Percentiles rank a stretch among this genome's conserved stretches.
These are phyloP conservation scores for Mizuhopecten yessoensis DNA, from an alignment of 1,140 invertebrate species.

Conservation along the genomic window DNA sequence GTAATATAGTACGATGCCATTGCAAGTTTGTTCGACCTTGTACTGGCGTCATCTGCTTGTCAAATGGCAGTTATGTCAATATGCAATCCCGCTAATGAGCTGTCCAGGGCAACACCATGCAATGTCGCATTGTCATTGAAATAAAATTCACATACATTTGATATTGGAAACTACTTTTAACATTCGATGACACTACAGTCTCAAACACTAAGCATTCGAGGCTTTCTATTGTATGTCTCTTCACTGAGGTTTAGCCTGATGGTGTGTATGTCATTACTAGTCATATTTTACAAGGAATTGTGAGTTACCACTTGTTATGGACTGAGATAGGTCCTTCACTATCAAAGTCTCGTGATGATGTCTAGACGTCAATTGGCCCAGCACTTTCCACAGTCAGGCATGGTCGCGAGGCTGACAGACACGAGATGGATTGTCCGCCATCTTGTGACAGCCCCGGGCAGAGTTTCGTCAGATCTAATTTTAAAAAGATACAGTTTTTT, in stretches of 20 bases:
- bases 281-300: background rate
- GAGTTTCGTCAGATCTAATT: slow-evolving; percentile 12
- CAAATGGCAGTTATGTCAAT: background rate
- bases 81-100: background rate
- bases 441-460: slow-evolving; percentile 21
- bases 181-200: background rate
- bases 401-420: slow-evolving; percentile 1
- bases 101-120: background rate
- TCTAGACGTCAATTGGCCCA: slow-evolving; percentile 4
- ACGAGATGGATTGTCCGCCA: slow-evolving; percentile 29
- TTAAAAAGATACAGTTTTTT: background rate
- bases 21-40: background rate
- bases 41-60: background rate
- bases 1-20: background rate
- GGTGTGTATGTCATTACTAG: background rate
- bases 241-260: background rate
- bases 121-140: background rate
- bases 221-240: background rate
- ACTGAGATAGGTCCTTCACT: background rate
- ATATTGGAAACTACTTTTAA: background rate
- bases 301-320: background rate
- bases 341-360: slow-evolving; percentile 5
- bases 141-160: background rate
- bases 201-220: background rate
- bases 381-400: background rate